A percentile compares a stretch with the other conserved stretches of the same genome.
Conservation (phyloP, 2,797 vertebrate genomes). For the Schizothorax lantsangensis region DNA sequence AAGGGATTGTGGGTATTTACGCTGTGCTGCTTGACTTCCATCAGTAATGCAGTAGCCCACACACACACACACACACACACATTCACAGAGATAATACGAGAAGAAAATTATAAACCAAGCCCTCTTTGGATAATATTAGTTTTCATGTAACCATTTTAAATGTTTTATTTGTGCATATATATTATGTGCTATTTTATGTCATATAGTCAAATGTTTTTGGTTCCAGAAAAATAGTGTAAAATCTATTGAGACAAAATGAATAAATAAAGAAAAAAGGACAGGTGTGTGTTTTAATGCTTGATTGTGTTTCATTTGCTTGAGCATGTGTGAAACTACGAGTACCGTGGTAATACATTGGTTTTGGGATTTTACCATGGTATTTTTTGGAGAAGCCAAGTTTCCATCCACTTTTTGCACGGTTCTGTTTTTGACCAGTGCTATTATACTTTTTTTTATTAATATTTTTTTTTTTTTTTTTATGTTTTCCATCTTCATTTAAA, state of each 20-base stretch:
- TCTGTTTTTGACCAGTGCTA: not conserved
- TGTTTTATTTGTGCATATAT: conserved; percentile 75
- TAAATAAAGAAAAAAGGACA: conserved; percentile 76
- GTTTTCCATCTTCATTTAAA: not conserved
- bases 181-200: conserved; percentile 72
- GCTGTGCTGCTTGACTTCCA: conserved; percentile 54
- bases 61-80: conserved; percentile 33
- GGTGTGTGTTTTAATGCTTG: conserved; percentile 57
- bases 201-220: conserved; percentile 79
- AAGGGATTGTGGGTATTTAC: conserved; percentile 48
- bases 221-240: conserved; percentile 80
- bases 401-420: not conserved
- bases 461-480: not conserved
- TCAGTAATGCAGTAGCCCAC: conserved; percentile 59
- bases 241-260: conserved; percentile 79
- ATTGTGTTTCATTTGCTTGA: conserved; percentile 50
- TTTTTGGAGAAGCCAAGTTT: no score
- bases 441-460: not conserved
- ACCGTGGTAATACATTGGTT: not conserved
- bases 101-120: conserved; percentile 44
- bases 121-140: conserved; percentile 60
- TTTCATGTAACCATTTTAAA: conserved; percentile 70
- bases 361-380: not conserved
- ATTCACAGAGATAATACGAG: conserved; percentile 44
- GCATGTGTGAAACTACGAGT: not conserved